Conservation (phyloP, 2,888 invertebrate genomes). For the Dynastes hyllus region DNA sequence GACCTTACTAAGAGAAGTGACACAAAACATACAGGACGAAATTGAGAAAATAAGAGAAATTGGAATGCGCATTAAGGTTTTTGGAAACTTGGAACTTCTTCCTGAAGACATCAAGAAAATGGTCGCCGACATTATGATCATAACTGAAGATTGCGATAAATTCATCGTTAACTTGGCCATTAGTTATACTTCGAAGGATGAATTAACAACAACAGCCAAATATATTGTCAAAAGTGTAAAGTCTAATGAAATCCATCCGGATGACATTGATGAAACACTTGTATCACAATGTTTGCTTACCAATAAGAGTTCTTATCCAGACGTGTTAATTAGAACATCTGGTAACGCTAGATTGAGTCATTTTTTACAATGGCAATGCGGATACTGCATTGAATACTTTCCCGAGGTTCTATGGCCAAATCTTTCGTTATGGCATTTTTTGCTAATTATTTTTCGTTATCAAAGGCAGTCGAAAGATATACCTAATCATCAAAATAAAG, state of each 20-base stretch:
- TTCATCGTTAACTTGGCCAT: constrained; percentile 86
- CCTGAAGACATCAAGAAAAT: constrained; percentile 84
- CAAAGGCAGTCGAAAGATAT: constrained; percentile 75
- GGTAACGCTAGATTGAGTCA: constrained; percentile 4
- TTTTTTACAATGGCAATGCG: constrained; percentile 8
- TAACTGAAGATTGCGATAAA: constrained; percentile 86
- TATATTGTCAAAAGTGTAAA: constrained; percentile 81
- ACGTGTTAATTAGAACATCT: constrained; percentile 1
- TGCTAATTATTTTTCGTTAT: constrained; percentile 89
- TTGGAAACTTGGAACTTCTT: constrained; percentile 88
- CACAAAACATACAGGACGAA: constrained; percentile 85
- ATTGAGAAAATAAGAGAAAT: constrained; percentile 85
- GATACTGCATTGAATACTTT: constrained; percentile 69
- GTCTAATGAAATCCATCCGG: constrained; percentile 75
- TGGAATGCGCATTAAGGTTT: constrained; percentile 89
- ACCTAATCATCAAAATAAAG: not conserved
- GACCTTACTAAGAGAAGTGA: constrained; percentile 89
- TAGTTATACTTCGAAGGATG: constrained; percentile 89
- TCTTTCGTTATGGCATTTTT: constrained; percentile 75
- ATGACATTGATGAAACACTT: constrained; percentile 86
- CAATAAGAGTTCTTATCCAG: constrained; percentile 76
- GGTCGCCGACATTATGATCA: constrained; percentile 85
- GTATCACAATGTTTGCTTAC: constrained; percentile 87
- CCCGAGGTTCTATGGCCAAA: not conserved
- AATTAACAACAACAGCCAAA: constrained; percentile 83